phyloP scores from a whole-genome alignment of 2,113 vertebrate species.

The Spea multiplicata region DNA sequence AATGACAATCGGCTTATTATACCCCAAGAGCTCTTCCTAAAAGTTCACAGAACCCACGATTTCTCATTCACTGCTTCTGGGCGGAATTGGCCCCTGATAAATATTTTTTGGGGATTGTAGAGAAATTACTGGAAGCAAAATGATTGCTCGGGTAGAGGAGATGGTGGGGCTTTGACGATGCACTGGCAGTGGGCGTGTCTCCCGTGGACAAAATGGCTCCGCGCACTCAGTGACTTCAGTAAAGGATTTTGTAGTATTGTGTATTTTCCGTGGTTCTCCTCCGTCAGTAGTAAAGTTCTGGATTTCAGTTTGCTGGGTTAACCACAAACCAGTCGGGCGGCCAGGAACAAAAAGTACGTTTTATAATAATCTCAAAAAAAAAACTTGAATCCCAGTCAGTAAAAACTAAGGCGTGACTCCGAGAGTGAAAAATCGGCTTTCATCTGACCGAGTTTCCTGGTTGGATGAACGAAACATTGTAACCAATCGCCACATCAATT shows the following conservation, averaged over 20 bases:
- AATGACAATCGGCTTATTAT: conserved; percentile 34
- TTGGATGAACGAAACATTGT: conserved; percentile 3
- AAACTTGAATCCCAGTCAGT: not conserved
- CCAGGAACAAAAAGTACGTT: not conserved
- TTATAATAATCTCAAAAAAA: not conserved
- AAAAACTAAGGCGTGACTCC: conserved; percentile 12
- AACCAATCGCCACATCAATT: not conserved
- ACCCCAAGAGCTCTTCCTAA: conserved; percentile 3
- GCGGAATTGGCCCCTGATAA: not conserved
- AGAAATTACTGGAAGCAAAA: not conserved
- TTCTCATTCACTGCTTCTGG: not conserved
- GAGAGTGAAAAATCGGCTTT: conserved; percentile 4
- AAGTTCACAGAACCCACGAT: conserved; percentile 15
- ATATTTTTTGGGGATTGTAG: not conserved
- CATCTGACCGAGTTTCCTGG: not conserved
- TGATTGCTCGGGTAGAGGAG: too few relatives aligned
- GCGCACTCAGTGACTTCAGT: too few relatives aligned
- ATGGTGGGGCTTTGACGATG: too few relatives aligned
- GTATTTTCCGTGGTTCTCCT: too few relatives aligned
- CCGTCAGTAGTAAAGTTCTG: too few relatives aligned
- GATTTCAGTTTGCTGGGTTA: too few relatives aligned
- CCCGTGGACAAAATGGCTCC: too few relatives aligned
- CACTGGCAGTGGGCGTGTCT: too few relatives aligned
- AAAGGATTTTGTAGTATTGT: too few relatives aligned
- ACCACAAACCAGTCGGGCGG: too few relatives aligned